Percentiles rank a stretch among this genome's conserved stretches.
These are phyloP conservation scores for Pammene aurita DNA, from an alignment of 2,888 invertebrate species.

Conservation along the genomic window DNA sequence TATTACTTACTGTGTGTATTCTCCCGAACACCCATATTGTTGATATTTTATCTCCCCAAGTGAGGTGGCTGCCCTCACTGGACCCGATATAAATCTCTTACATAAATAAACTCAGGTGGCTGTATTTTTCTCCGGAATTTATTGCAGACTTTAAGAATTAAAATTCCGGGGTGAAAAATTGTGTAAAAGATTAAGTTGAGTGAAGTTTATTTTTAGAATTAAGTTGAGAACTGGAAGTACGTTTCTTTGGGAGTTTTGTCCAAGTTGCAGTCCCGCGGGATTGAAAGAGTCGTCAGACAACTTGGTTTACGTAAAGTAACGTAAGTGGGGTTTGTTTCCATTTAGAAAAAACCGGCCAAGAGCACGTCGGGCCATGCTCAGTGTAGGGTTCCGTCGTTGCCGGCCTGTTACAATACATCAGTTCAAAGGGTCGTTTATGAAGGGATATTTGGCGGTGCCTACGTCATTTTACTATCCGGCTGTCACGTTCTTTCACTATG, in stretches of 20 bases:
- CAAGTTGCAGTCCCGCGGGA: background rate
- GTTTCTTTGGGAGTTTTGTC: background rate
- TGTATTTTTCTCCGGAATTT: constrained; percentile 38
- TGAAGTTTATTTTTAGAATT: constrained; percentile 22
- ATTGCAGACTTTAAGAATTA: constrained; percentile 35
- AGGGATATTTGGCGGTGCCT: no score
- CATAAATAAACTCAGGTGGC: constrained; percentile 40
- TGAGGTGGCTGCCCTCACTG: background rate
- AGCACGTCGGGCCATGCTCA: no score
- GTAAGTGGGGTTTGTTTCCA: no score
- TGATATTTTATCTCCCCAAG: background rate
- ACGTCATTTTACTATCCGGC: no score
- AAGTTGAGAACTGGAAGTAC: background rate
- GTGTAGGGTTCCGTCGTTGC: no score
- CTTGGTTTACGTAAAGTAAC: background rate
- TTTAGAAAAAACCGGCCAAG: no score
- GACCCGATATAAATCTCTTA: constrained; percentile 32
- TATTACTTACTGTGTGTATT: no score
- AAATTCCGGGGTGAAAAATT: constrained; percentile 36
- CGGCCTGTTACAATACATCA: no score
- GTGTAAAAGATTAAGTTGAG: constrained; percentile 28
- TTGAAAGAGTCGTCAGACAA: background rate
- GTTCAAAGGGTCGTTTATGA: no score
- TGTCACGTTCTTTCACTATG: no score
- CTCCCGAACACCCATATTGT: no score